These are phyloP conservation scores for Ciconia maguari DNA, from an alignment of 2,113 vertebrate genomes.

Conservation along the genomic window DNA sequence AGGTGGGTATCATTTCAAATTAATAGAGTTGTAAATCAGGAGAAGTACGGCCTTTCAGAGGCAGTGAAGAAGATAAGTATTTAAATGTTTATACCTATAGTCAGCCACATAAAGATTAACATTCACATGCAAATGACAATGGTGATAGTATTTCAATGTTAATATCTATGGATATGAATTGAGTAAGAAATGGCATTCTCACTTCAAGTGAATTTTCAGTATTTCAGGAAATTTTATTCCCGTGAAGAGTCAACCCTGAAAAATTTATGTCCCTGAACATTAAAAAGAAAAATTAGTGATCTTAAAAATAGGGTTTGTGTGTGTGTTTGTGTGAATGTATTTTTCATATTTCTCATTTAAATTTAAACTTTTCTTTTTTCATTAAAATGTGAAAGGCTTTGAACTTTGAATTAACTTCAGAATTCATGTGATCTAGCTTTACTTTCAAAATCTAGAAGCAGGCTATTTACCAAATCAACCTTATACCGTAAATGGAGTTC, in stretches of 20 bases:
- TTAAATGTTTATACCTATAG: not conserved
- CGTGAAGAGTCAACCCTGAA: not conserved
- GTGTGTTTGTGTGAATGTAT: not conserved
- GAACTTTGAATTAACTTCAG: not conserved
- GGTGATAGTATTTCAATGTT: not conserved
- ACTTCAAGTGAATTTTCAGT: not conserved
- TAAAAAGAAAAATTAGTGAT: not conserved
- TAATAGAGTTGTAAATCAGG: not conserved
- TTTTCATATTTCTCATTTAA: not conserved
- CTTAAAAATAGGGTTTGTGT: not conserved
- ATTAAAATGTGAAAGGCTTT: not conserved
- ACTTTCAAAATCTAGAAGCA: not conserved
- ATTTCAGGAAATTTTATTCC: not conserved
- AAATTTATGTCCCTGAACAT: not conserved
- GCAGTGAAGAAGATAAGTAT: not conserved
- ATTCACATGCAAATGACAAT: not conserved
- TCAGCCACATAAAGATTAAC: not conserved
- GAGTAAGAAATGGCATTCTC: not conserved
- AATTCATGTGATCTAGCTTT: not conserved
- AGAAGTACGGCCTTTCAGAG: not conserved
- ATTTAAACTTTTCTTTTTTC: not conserved
- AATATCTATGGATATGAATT: not conserved
- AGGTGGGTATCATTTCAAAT: not conserved
- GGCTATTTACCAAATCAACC: not conserved
- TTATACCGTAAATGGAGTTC: not conserved